Evolutionary conservation across 2,888 invertebrate genomes (phyloP).

Genomic region (Polyploca ridens): DNA sequence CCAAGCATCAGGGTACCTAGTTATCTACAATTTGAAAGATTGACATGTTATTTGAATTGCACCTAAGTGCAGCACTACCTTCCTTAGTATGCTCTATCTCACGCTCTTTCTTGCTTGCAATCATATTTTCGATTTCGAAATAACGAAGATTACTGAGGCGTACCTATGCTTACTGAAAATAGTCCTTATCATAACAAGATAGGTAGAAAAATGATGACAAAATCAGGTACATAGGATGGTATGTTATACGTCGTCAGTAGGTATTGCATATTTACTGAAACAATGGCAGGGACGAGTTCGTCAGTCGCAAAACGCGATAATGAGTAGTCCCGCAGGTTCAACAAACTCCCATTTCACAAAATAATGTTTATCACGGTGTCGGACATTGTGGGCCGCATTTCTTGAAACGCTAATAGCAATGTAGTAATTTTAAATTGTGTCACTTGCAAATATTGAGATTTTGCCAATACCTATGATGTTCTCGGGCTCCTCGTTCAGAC

Average conservation of each 20-base stretch:
- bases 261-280: conserved; percentile 59
- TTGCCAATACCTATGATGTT: conserved; percentile 45
- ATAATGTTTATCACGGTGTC: conserved; percentile 63
- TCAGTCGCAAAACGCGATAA: conserved; percentile 69
- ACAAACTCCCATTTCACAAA: conserved; percentile 77
- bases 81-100: too few species aligned
- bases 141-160: too few species aligned
- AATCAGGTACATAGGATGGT: conserved; percentile 27
- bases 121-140: too few species aligned
- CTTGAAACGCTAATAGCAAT: conserved; percentile 32
- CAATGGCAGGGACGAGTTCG: conserved; percentile 77
- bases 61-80: background rate
- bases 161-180: too few species aligned
- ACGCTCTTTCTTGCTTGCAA: too few species aligned
- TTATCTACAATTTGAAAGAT: background rate
- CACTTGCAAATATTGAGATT: conserved; percentile 50
- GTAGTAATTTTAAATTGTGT: conserved; percentile 45
- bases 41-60: background rate
- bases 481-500: too few species aligned
- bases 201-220: background rate
- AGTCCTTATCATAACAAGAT: background rate
- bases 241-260: conserved; percentile 34
- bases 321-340: conserved; percentile 80
- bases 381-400: conserved; percentile 61
- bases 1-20: too few species aligned